Percentiles rank a stretch among this genome's conserved stretches.
These are phyloP conservation scores for Mastomys coucha DNA, from an alignment of 2,113 vertebrate genomes.

Conservation along the genomic window DNA sequence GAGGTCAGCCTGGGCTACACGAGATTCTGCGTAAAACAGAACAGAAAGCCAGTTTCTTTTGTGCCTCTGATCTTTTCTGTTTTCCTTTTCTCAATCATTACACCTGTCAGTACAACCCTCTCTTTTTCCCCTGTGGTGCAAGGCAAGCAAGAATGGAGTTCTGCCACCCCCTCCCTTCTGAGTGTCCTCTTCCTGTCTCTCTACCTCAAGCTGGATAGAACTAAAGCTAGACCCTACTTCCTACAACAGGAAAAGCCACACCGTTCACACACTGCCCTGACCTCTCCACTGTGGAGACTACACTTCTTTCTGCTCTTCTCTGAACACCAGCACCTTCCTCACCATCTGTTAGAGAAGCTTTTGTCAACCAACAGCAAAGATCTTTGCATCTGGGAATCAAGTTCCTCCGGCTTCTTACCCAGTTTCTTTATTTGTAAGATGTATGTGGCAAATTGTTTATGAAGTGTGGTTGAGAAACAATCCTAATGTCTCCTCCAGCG, in stretches of 20 bases:
- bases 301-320: neutral
- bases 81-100: neutral
- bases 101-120: neutral
- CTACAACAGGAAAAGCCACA: neutral
- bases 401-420: neutral
- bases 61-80: neutral
- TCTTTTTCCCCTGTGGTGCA: too few species aligned
- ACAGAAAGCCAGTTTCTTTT: neutral
- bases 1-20: neutral
- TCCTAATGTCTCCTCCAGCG: neutral
- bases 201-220: neutral
- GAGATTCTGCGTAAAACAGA: neutral
- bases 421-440: conserved; percentile 34
- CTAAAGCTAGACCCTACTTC: neutral
- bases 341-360: neutral
- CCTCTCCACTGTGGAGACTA: neutral
- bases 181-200: neutral
- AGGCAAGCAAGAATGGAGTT: neutral
- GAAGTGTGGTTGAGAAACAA: conserved; percentile 29
- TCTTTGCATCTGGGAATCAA: neutral
- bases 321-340: neutral
- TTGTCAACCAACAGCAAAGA: neutral
- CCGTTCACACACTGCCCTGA: neutral
- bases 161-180: neutral
- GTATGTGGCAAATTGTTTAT: neutral